phyloP scores from a whole-genome alignment of 2,797 vertebrate species.

The Sebastolobus altivelis region DNA sequence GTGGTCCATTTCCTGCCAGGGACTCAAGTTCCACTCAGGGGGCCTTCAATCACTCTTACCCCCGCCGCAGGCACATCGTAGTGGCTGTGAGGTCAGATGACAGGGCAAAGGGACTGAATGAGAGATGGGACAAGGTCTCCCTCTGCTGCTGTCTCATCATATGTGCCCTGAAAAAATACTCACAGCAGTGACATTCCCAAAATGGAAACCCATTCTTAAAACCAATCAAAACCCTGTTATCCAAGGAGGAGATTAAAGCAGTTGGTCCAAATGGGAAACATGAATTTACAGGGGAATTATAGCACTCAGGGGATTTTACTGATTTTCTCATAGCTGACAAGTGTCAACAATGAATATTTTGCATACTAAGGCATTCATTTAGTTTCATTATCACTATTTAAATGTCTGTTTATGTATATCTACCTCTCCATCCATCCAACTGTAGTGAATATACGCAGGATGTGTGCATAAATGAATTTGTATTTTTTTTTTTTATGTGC shows the following conservation, averaged over 20 bases:
- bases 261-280: neutral
- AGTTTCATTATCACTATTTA: neutral
- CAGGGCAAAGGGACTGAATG: constrained; percentile 23
- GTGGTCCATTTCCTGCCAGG: constrained; percentile 71
- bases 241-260: neutral
- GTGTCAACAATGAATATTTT: neutral
- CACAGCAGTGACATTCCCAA: neutral
- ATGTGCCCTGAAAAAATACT: constrained; percentile 23
- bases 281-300: neutral
- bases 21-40: constrained; percentile 78
- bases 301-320: neutral
- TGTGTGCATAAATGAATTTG: neutral
- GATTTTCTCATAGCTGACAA: neutral
- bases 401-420: neutral
- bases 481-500: neutral
- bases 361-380: neutral
- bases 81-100: constrained; percentile 57
- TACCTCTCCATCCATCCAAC: neutral
- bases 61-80: constrained; percentile 49
- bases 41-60: constrained; percentile 69
- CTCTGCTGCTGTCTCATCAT: constrained; percentile 71
- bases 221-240: neutral
- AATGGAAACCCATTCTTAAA: constrained; percentile 7
- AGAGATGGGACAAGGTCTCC: constrained; percentile 73
- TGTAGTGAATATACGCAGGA: neutral